phyloP scores from a whole-genome alignment of 2,888 invertebrate genomes.

The Baccha elongata region DNA sequence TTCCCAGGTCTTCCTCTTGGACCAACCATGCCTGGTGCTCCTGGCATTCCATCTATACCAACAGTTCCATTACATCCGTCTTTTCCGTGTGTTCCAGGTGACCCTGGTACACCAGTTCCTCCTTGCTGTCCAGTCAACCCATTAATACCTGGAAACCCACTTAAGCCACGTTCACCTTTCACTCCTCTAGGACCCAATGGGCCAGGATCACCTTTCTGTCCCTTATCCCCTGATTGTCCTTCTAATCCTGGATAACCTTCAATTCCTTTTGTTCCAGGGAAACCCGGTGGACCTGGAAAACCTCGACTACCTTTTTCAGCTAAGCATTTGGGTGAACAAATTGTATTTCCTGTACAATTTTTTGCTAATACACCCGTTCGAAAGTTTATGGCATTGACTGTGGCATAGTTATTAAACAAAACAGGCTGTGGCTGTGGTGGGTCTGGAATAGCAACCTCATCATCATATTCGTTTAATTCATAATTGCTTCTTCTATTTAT shows the following conservation, averaged over 20 bases:
- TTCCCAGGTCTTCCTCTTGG: constrained; percentile 87
- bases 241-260: constrained; percentile 92
- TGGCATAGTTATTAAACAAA: constrained; percentile 79
- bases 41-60: constrained; percentile 89
- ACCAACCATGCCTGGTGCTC: constrained; percentile 88
- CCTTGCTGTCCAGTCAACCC: constrained; percentile 85
- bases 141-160: constrained; percentile 93
- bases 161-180: constrained; percentile 93
- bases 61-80: constrained; percentile 99
- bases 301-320: constrained; percentile 94
- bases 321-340: constrained; percentile 93
- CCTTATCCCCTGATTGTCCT: constrained; percentile 93
- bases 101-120: constrained; percentile 83
- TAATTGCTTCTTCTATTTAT: constrained; percentile 74
- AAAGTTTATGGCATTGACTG: constrained; percentile 77
- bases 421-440: constrained; percentile 78
- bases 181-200: constrained; percentile 90
- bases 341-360: constrained; percentile 87
- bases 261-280: constrained; percentile 88
- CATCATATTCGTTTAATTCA: neutral
- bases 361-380: constrained; percentile 82
- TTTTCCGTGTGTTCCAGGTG: constrained; percentile 91
- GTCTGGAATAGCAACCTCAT: constrained; percentile 4
- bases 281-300: constrained; percentile 88
- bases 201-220: constrained; percentile 94